phyloP scores from a whole-genome alignment of 2,888 invertebrate genomes.

The Dexiosoma caninum region DNA sequence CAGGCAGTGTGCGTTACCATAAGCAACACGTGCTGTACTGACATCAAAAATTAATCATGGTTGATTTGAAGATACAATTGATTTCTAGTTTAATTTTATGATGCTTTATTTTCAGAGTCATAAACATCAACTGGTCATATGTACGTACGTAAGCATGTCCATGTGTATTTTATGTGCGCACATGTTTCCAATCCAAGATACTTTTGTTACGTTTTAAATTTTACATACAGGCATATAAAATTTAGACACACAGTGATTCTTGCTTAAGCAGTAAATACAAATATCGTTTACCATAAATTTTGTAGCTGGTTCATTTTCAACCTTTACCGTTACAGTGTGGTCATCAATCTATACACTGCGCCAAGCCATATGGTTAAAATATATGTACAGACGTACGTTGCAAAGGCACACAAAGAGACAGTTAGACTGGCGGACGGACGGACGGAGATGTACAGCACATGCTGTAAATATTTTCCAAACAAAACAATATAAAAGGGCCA shows the following conservation, averaged over 20 bases:
- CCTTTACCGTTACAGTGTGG: neutral
- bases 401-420: neutral
- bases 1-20: neutral
- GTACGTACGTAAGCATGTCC: too few species aligned
- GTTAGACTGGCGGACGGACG: neutral
- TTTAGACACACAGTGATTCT: constrained; percentile 14
- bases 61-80: constrained; percentile 31
- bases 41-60: constrained; percentile 21
- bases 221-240: too few species aligned
- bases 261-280: constrained; percentile 9
- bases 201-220: neutral
- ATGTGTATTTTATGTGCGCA: too few species aligned
- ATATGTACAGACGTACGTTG: neutral
- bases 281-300: constrained; percentile 35
- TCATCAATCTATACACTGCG: constrained; percentile 2
- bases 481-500: constrained; percentile 18
- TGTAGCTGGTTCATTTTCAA: constrained; percentile 19
- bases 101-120: neutral
- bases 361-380: constrained; percentile 10
- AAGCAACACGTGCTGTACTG: constrained; percentile 31
- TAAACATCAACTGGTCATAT: constrained; percentile 23
- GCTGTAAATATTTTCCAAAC: constrained; percentile 9
- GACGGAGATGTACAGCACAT: neutral
- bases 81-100: constrained; percentile 13
- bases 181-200: neutral